Evolutionary conservation across 2,797 vertebrate species (phyloP).

Genomic region (Lacerta agilis): DNA sequence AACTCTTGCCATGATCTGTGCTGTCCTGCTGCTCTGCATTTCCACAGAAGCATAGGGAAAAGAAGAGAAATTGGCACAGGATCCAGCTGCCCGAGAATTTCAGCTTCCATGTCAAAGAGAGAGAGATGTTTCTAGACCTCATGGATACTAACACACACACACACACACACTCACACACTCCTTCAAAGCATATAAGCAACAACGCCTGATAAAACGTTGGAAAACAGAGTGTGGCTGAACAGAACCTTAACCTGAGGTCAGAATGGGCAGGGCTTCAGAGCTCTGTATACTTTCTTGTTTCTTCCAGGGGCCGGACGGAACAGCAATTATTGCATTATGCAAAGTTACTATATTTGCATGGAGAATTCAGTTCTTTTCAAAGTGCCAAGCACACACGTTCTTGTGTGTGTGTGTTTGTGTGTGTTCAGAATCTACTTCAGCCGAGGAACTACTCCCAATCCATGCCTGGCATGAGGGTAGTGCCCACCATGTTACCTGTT

Average conservation of each 20-base stretch:
- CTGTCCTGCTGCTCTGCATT: too few species aligned
- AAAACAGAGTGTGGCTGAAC: background rate
- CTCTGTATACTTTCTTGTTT: background rate
- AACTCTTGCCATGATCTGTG: too few species aligned
- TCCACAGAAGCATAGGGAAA: too few species aligned
- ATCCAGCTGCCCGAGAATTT: too few species aligned
- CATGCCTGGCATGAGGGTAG: too few species aligned
- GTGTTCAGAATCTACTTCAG: background rate
- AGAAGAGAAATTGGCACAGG: too few species aligned
- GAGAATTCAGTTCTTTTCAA: background rate
- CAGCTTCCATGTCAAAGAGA: too few species aligned
- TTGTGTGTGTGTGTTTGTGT: too few species aligned
- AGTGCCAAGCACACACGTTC: background rate
- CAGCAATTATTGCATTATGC: background rate
- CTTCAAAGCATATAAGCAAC: background rate
- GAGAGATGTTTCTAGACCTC: background rate
- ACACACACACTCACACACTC: background rate
- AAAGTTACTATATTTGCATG: background rate
- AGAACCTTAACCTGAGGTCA: background rate
- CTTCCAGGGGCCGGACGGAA: background rate
- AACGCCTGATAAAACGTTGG: background rate
- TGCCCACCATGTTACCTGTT: slow-evolving; percentile 76
- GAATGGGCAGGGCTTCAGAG: background rate
- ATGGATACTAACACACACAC: background rate
- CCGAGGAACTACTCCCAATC: background rate